A percentile compares a stretch with the other conserved stretches of the same genome.
These are phyloP conservation scores for Pollenia griseotomentosa DNA, from an alignment of 2,888 invertebrate species.

Conservation along the genomic window DNA sequence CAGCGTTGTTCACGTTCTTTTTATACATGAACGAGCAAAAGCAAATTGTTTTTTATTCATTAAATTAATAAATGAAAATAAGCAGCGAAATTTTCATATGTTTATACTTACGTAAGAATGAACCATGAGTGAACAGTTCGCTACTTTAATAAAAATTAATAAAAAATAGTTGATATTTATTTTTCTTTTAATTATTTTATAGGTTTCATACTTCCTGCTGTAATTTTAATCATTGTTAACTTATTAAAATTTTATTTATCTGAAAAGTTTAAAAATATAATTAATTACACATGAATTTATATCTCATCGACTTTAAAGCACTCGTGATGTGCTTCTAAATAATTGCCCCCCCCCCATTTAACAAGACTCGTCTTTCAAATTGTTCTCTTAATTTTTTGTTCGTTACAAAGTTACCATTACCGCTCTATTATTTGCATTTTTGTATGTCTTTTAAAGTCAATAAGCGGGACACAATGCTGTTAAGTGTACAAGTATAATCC, in stretches of 20 bases:
- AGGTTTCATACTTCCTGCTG: background rate
- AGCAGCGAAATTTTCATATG: too few species aligned
- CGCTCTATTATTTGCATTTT: slow-evolving; percentile 63
- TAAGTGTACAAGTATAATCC: background rate
- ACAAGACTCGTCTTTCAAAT: slow-evolving; percentile 17
- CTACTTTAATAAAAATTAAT: too few species aligned
- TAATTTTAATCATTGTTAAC: background rate
- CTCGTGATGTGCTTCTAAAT: slow-evolving; percentile 25
- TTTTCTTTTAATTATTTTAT: background rate
- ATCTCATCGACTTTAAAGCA: slow-evolving; percentile 33
- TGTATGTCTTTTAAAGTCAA: slow-evolving; percentile 48
- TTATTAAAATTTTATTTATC: background rate
- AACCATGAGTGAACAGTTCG: too few species aligned
- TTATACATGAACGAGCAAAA: too few species aligned
- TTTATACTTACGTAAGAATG: too few species aligned
- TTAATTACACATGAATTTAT: background rate
- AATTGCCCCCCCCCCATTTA: slow-evolving; percentile 29
- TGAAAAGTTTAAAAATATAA: slow-evolving; percentile 2
- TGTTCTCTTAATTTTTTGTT: slow-evolving; percentile 33
- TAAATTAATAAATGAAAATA: too few species aligned
- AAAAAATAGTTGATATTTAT: too few species aligned
- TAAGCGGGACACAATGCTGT: slow-evolving; percentile 52
- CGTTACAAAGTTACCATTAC: slow-evolving; percentile 51
- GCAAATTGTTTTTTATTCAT: too few species aligned
- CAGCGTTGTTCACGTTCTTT: too few species aligned